These are phyloP conservation scores for Entomobrya proxima DNA, from an alignment of 2,888 invertebrate species.

Conservation along the genomic window DNA sequence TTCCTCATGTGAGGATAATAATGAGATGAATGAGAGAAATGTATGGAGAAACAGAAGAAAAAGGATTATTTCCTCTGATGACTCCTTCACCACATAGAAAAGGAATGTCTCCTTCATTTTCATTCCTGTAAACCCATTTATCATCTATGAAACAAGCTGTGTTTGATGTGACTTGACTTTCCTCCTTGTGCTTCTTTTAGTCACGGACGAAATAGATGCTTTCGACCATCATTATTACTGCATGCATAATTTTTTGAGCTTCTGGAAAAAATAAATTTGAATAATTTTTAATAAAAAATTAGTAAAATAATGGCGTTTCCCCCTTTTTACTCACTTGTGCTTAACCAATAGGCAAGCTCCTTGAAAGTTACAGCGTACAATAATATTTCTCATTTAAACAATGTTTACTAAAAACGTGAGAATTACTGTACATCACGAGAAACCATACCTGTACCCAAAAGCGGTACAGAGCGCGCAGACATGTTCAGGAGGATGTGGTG, in stretches of 20 bases:
- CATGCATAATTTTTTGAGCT: slow-evolving; percentile 48
- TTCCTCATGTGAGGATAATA: slow-evolving; percentile 3
- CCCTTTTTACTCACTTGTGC: slow-evolving; percentile 39
- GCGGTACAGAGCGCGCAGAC: not conserved
- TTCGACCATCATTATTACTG: slow-evolving; percentile 26
- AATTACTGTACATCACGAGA: slow-evolving; percentile 18
- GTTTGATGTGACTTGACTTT: slow-evolving; percentile 44
- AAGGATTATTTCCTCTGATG: slow-evolving; percentile 43
- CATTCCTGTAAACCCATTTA: slow-evolving; percentile 48
- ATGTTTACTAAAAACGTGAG: slow-evolving; percentile 29
- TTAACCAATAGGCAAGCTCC: no score
- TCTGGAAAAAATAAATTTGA: slow-evolving; percentile 53
- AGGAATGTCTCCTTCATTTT: slow-evolving; percentile 11
- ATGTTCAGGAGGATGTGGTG: slow-evolving; percentile 43
- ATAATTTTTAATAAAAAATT: slow-evolving; percentile 11
- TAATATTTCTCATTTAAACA: not conserved
- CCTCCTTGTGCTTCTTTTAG: slow-evolving; percentile 31
- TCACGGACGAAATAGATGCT: slow-evolving; percentile 50
- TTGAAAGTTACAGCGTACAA: slow-evolving; percentile 16
- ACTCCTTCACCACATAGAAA: not conserved
- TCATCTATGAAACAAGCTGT: slow-evolving; percentile 56
- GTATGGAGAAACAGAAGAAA: slow-evolving; percentile 40
- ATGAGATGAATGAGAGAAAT: slow-evolving; percentile 54
- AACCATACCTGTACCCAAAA: not conserved
- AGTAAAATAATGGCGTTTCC: not conserved